phyloP scores from a whole-genome alignment of 2,888 invertebrate genomes.

The Drosophila flavopinicola region DNA sequence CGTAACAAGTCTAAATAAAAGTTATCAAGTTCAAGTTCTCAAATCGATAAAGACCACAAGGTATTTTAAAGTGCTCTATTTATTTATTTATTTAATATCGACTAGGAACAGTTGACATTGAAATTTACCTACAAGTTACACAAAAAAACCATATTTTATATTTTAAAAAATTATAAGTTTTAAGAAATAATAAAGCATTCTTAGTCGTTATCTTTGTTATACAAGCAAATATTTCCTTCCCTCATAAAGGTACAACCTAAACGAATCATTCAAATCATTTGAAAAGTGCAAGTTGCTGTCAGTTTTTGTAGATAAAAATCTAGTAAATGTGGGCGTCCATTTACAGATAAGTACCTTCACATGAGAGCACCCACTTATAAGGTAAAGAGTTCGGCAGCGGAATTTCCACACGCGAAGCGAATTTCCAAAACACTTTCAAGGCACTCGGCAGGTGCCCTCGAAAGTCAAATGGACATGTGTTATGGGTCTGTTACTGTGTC shows the following conservation, averaged over 20 bases:
- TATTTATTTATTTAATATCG: too few relatives aligned
- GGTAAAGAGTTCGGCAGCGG: slow-evolving; percentile 8
- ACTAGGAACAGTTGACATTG: too few relatives aligned
- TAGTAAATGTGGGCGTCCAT: background rate
- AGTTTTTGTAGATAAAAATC: slow-evolving; percentile 22
- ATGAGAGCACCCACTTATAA: background rate
- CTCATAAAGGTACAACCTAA: background rate
- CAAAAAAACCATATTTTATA: too few relatives aligned
- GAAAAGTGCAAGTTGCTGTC: slow-evolving; percentile 63
- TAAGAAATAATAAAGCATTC: too few relatives aligned
- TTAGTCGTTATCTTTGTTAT: background rate
- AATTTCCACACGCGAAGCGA: slow-evolving; percentile 24
- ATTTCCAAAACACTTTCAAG: background rate
- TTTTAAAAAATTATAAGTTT: too few relatives aligned
- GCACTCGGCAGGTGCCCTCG: background rate
- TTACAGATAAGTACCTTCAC: background rate
- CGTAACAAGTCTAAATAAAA: too few relatives aligned
- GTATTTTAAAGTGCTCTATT: too few relatives aligned
- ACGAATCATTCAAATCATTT: background rate
- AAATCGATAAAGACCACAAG: too few relatives aligned
- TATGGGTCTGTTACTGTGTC: too few relatives aligned
- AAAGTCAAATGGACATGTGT: slow-evolving; percentile 22
- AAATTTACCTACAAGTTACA: too few relatives aligned
- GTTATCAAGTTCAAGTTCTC: too few relatives aligned
- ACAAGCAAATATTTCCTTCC: background rate